Evolutionary conservation across 2,113 vertebrate species (phyloP), one percentile per base, ranked within the genome.

Genomic region (Centropristis striata): DNA sequence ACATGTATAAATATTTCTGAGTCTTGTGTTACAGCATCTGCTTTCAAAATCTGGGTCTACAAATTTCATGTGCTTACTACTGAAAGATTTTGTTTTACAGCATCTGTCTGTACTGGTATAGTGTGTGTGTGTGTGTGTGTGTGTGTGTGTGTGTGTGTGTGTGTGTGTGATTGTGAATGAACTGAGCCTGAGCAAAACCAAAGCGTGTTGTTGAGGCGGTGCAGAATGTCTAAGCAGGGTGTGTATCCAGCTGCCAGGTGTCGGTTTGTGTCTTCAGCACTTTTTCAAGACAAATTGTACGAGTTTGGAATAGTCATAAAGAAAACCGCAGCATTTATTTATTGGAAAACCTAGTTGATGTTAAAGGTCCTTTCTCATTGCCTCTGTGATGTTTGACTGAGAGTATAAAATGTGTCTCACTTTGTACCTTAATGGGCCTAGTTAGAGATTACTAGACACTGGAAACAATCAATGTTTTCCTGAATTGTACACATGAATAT

Each of bases 371-470:
- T 15, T 74, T 53, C 58, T 41, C 37, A 14, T 21, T 1, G 32
- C 23, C 41, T 32, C 49, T 36, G 47, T 37, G 2, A 18, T 21
- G 13, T 65, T 28, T 27, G 2, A 58, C 16, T 65, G 37, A 10
- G 55, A 20, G 67, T 64, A 39, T 21, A 21, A 65, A 59, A 21
- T 32, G 63, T 5, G 66, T 83, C 60, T 69, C 78, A 77, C 81
- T 85, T 83, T 74, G 75, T 80, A 83, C 79, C 73, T 80, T 77
- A 79, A 71, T 4, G 18, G 80, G 75, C 73, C 81, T 47, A 57
- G 67, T 70, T 80, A 59, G 74, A 84, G 74, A 81, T 85, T 47
- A 74, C n/a, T 18, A 67, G 27, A 75, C 77, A 80, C 80, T 25
- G 69, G 49, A 81, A 84, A 86, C 67, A 80, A 81, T 78, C 65